Base-by-base conservation (phyloP, 2,888 invertebrate species). In the Tetheella fluctuosa region DNA sequence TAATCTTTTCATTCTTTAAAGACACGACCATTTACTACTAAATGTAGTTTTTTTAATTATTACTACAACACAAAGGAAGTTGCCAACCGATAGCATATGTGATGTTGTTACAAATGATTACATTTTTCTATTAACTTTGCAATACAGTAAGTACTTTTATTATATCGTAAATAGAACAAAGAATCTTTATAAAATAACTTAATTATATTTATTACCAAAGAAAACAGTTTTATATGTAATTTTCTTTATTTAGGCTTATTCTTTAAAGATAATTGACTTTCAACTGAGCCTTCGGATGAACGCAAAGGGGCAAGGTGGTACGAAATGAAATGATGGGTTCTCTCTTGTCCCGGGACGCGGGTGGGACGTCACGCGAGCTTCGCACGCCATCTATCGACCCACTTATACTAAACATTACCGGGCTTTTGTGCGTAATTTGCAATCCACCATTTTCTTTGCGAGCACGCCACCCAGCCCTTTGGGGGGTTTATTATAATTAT, bases 401-500 rank as follows among this genome's bases (percentile, higher is more conserved):
- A 55, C 20, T 55, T 37, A n/a, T n/a, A 20, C 48, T 48, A 48
- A 48, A 48, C 48, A 48, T 48, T 20, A 34, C 30, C 17, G 23
- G 55, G 10, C 34, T 5, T 34, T 55, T 55, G 55, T 55, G 55
- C 55, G 55, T 55, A 55, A 55, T 55, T 55, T 37, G 55, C 30
- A 55, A 55, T 34, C 34, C 23, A 34, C 15, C 34, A 37, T 55
- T 55, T 34, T 34, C 37, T 25, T 48, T 48, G 48, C 10, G 48
- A 20, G 20, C 55, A 55, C 55, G 20, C 34, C 34, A 34, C 55
- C 23, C 13, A 2, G 23, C 7, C 20, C 48, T 34, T 55, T 6
- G 15, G 55, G 55, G 54, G 34, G 34, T 20, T 34, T 34, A 55
- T 55, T 10, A 48, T 55, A 39, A 48, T 20, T 13, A 6, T 20